phyloP scores from a whole-genome alignment of 2,113 vertebrate species.

The Nibea coibor region DNA sequence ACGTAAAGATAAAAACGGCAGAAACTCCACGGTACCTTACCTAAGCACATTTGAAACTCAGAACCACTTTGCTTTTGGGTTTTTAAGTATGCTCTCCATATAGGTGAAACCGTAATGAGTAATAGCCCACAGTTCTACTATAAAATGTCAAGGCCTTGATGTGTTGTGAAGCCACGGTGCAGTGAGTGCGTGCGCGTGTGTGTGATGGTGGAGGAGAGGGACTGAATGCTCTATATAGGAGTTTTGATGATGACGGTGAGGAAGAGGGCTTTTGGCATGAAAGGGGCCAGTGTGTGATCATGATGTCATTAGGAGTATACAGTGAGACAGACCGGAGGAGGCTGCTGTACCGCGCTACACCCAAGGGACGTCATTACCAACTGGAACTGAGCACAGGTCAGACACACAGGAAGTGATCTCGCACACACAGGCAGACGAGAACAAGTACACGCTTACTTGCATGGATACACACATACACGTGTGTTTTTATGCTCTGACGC shows the following conservation, averaged over 20 bases:
- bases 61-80: constrained; percentile 8
- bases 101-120: constrained; percentile 25
- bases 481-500: no score
- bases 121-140: constrained; percentile 4
- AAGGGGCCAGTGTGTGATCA: constrained; percentile 79
- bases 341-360: constrained; percentile 68
- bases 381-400: constrained; percentile 78
- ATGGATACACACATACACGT: constrained; percentile 49
- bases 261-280: constrained; percentile 78
- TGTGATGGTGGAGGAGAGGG: constrained; percentile 20
- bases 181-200: neutral
- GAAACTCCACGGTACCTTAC: neutral
- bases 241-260: constrained; percentile 70
- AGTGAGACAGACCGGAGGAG: constrained; percentile 77
- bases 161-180: constrained; percentile 18
- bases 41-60: constrained; percentile 20
- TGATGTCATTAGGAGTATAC: constrained; percentile 82
- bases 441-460: neutral
- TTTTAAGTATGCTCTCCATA: constrained; percentile 22
- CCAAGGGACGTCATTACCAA: constrained; percentile 83
- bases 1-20: neutral
- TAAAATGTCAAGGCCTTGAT: constrained; percentile 54
- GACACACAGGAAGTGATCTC: constrained; percentile 69
- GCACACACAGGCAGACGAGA: constrained; percentile 13
- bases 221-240: constrained; percentile 41